Evolutionary conservation across 2,888 invertebrate species (phyloP).

Genomic region (Drosophila diplacantha): DNA sequence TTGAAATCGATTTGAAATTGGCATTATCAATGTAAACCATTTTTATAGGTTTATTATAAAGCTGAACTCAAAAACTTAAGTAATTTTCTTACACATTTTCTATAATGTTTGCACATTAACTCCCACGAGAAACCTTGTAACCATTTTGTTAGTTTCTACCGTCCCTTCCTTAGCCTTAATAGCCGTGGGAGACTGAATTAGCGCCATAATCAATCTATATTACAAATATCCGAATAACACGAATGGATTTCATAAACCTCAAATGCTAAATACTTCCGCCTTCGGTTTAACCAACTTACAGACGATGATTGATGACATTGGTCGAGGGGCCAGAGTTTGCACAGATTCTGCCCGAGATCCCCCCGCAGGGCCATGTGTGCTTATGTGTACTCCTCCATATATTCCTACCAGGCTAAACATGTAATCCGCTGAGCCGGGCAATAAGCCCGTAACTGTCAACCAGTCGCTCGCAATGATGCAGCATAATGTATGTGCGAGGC

Average conservation of each 20-base stretch:
- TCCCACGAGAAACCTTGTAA: neutral
- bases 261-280: constrained; percentile 59
- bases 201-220: constrained; percentile 59
- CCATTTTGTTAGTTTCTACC: neutral
- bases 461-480: constrained; percentile 33
- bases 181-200: constrained; percentile 37
- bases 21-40: neutral
- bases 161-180: constrained; percentile 9
- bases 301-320: constrained; percentile 62
- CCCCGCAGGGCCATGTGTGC: constrained; percentile 22
- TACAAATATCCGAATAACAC: constrained; percentile 42
- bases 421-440: constrained; percentile 41
- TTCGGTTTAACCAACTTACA: constrained; percentile 44
- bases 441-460: constrained; percentile 44
- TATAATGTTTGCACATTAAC: neutral
- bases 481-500: constrained; percentile 6
- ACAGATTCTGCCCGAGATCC: constrained; percentile 50
- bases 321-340: constrained; percentile 52
- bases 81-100: neutral
- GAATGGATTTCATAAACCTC: constrained; percentile 26
- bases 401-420: constrained; percentile 33
- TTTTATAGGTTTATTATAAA: neutral
- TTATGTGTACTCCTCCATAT: constrained; percentile 14
- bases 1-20: neutral
- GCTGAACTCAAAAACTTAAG: neutral